Evolutionary conservation across 1,140 invertebrate genomes (phyloP), one percentile per base, ranked within the genome.

Genomic region (Eciton burchellii): DNA sequence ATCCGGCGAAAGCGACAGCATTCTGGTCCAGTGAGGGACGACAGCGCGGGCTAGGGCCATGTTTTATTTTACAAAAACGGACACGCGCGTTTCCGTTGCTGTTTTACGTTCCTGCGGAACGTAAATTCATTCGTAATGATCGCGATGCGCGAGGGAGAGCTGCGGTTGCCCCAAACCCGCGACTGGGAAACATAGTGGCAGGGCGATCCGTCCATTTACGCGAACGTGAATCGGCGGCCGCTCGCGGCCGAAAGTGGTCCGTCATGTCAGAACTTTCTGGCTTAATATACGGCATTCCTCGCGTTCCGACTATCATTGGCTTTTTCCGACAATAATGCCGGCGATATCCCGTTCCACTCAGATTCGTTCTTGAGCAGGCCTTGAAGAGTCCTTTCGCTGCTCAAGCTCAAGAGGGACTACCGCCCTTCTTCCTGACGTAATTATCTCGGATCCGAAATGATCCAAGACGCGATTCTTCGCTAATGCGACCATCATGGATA

Each of bases 281-380:
- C 45, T 76, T 76, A 70, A 68, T 79, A 79, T 5, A 47, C 54
- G 63, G 56, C 52, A 1, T 63, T 68, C 56, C 54, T 47, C 74
- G 19, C 54, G 41, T 41, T 29, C 24, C 35, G 24, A 68, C 74
- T 56, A 57, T 79, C 54, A 79, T 57, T 63, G 49, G 24, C 63
- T 70, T 79, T 70, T 79, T 79, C 74, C 49, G 35, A 62, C 74
- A 63, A 79, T 70, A 79, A 79, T 63, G 14, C 49, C 16, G 16
- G 24, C 24, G 54, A 66, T 77, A 49, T 63, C 43, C 29, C 47
- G 12, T 79, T 79, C 52, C 56, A 56, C 41, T 68, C n/a, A 16
- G 3, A 11, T 26, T 70, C 12, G 16, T 57, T 68, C 35, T n/a
- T n/a, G n/a, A n/a, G 24, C 49, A n/a, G 21, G 8, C n/a, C 49